phyloP scores from a whole-genome alignment of 2,888 invertebrate species.

The Boloria euphrosyne region DNA sequence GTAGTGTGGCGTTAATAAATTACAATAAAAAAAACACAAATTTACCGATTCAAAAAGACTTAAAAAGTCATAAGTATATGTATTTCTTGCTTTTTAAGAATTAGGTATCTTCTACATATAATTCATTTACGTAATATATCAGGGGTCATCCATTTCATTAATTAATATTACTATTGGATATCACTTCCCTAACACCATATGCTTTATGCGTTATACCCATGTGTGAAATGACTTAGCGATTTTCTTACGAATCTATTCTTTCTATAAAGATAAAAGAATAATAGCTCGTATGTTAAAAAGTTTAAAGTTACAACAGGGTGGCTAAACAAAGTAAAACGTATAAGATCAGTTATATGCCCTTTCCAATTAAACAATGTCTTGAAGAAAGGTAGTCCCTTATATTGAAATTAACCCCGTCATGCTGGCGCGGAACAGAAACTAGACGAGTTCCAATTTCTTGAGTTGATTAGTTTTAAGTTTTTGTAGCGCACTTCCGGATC shows the following conservation, averaged over 20 bases:
- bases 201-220: slow-evolving; percentile 47
- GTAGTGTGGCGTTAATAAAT: too few relatives aligned
- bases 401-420: slow-evolving; percentile 55
- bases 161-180: slow-evolving; percentile 45
- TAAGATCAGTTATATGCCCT: slow-evolving; percentile 57
- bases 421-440: slow-evolving; percentile 62
- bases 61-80: too few relatives aligned
- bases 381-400: slow-evolving; percentile 57
- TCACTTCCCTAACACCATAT: slow-evolving; percentile 49
- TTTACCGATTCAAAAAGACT: too few relatives aligned
- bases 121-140: too few relatives aligned
- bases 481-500: slow-evolving; percentile 77
- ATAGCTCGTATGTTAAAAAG: slow-evolving; percentile 12
- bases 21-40: too few relatives aligned
- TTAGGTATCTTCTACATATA: too few relatives aligned
- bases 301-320: slow-evolving; percentile 6
- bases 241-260: slow-evolving; percentile 40
- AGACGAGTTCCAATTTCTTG: slow-evolving; percentile 66
- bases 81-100: too few relatives aligned
- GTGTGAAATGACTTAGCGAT: slow-evolving; percentile 60
- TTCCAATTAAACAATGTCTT: slow-evolving; percentile 69
- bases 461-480: slow-evolving; percentile 72
- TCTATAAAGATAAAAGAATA: slow-evolving; percentile 1
- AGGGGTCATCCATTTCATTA: slow-evolving; percentile 27
- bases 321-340: slow-evolving; percentile 28